Percentiles rank a stretch among this genome's conserved stretches.
Evolutionary conservation across 2,113 vertebrate species (phyloP).

Genomic region (Rhinopomastus cyanomelas): DNA sequence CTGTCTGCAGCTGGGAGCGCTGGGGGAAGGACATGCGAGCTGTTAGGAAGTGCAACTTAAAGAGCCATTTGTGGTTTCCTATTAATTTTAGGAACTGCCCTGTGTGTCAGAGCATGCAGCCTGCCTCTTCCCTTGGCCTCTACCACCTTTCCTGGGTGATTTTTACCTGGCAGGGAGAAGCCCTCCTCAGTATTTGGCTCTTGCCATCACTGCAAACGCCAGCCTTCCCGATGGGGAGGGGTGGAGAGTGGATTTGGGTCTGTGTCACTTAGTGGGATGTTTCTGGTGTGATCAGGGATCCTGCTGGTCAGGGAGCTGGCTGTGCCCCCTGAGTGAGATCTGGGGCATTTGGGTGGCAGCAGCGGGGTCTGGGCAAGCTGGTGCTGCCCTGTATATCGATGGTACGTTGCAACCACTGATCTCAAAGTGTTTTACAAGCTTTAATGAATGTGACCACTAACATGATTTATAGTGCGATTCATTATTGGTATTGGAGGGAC

Average conservation of each 20-base stretch:
- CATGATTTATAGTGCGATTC: conserved; percentile 76
- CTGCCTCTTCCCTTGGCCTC: not conserved
- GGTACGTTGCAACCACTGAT: not conserved
- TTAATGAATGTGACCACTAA: conserved; percentile 66
- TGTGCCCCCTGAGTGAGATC: not conserved
- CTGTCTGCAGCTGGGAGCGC: not conserved
- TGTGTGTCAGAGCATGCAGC: not conserved
- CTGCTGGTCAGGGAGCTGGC: not conserved
- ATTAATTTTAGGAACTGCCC: not conserved
- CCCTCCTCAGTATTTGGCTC: accelerated
- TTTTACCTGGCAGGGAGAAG: not conserved
- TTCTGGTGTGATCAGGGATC: not conserved
- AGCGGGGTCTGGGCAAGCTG: accelerated
- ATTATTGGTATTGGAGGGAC: conserved; percentile 78
- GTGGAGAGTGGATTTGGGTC: not conserved
- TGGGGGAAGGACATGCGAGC: not conserved
- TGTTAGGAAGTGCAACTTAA: not conserved
- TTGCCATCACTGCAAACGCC: accelerated
- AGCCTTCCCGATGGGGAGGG: not conserved
- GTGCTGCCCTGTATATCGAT: not conserved
- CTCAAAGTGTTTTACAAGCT: conserved; percentile 5
- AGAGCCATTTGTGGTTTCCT: not conserved
- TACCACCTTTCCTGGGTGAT: accelerated
- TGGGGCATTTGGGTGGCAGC: not conserved
- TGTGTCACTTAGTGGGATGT: accelerated